Evolutionary conservation across 2,888 invertebrate genomes (phyloP), one percentile per base, ranked within the genome.

Genomic region (Trichacis sp.): DNA sequence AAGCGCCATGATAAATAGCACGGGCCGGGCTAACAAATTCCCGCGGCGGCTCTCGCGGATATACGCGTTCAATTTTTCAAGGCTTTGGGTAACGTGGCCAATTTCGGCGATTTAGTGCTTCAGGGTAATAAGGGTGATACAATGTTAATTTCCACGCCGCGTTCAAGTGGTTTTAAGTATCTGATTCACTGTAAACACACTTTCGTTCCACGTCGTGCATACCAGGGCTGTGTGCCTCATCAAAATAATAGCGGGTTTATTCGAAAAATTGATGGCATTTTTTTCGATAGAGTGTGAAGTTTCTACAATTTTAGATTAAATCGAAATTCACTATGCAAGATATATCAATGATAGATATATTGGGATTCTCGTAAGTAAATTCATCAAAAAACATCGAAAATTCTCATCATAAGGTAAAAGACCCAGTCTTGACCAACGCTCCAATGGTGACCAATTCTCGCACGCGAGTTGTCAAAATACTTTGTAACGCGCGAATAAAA

Each of bases 151-250:
- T 63, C 50, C 57, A 45, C 49, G 14, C 48, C 40, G 48, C 33
- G 42, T 56, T 63, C 56, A 63, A 63, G 67, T 63, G 57, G 50
- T 38, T 60, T 68, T 68, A 68, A 68, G 63, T 68, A 64, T 64
- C 67, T 68, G 67, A 64, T 68, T 64, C 63, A 68, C 51, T 68
- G 60, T 64, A 64, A 64, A 68, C 60, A 60, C 33, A 38, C 49
- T 47, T 56, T 60, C 61, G 55, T 48, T 43, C 55, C 12, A 14
- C 33, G 46, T 47, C 40, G 47, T 51, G 29, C 29, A 64, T 64
- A 61, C 56, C 60, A 46, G 60, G 60, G 51, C 33, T 56, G 57
- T 60, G 58, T 61, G 50, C 58, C 55, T 66, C 58, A 62, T 52
- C 54, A 49, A 55, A 58, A 49, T 55, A 70, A 65, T 40, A 40